Evolutionary conservation across 2,113 vertebrate genomes (phyloP), one percentile per base, ranked within the genome.

Genomic region (Callionymus lyra): DNA sequence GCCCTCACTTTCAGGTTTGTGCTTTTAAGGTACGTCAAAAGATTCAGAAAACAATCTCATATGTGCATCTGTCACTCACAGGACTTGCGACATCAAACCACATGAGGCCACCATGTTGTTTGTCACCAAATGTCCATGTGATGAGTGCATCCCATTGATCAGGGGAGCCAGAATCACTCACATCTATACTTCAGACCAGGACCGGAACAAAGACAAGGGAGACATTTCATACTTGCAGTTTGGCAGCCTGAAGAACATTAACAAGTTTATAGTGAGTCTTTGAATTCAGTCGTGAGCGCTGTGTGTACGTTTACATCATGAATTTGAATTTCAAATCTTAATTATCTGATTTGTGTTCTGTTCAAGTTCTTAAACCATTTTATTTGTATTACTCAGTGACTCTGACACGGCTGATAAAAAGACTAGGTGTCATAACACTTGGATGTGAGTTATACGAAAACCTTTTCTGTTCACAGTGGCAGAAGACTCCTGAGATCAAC

Each of bases 141-240:
- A 97, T 15, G 93, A 98, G 70, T 98, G 94, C 40, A 79, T 96
- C 10, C 94, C 92, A 61, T 82, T 98, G 76, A 95, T 98, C 59
- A 80, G 87, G 72, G 91, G 89, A 10, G 88, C 92, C 9, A 92
- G 93, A 18, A 86, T 98, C 77, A 91, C 91, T 32, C 88, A 94
- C 59, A 87, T 98, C 65, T 98, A 95, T 76, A 89, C 92, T 35
- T 86, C 85, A 2, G 93, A 94, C 67, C 78, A 86, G 63, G 92
- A 95, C 82, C 83, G 86, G 47, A 90, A 88, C 50, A 96, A 88
- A 74, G 87, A 90, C 69, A 97, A 97, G 68, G 87, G 85, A 16
- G 94, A 97, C 56, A 97, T 97, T 66, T 94, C 94, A 35, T 98
- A 98, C 57, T 87, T 92, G 80, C 86, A 71, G 50, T 98, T 97